Evolutionary conservation across 1,140 invertebrate genomes (phyloP), one percentile per base, ranked within the genome.

Genomic region (Trinorchestia longiramus): DNA sequence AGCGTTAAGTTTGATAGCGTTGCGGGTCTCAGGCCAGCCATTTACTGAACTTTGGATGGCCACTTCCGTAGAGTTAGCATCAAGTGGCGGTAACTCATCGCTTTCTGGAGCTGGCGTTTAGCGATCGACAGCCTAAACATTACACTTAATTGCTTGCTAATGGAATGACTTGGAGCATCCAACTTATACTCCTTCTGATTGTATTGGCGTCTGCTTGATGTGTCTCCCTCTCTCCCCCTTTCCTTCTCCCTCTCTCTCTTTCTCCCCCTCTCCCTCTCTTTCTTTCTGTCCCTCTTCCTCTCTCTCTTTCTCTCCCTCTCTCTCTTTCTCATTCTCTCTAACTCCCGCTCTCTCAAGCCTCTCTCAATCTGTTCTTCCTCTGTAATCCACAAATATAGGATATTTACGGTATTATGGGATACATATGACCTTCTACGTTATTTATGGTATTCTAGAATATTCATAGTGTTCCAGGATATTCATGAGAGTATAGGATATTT

Each of bases 101-200:
- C 40, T 4, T 40, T 8, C 0, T 62, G 17, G 95, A 15, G 15
- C 6, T 87, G 87, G 87, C 87, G 95, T 15, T n/a, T 0, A 44
- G 43, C 77, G 8, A 88, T 95, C 95, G 8, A 15, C 36, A 0
- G 42, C n/a, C 95, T 45, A 95, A 87, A 87, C 62, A 87, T 95
- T 95, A 87, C 95, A 87, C 62, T 95, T 95, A 87, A 95, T 87
- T 95, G 62, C 87, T 95, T 95, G 41, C 87, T 87, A 95, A 95
- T 95, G 87, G 87, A 87, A 87, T 95, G 62, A 87, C 87, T 87
- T 95, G 95, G 43, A 44, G 95, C 62, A 28, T 92, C 62, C 77
- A 94, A 91, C 43, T 92, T 96, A 57, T 57, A 57, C 62, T 94
- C 45, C 91, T 94, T 53, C 11, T 53, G 47, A 53, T 95, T 77